These are phyloP conservation scores for Hassar affinis DNA, from an alignment of 2,113 vertebrate species.

Conservation along the genomic window DNA sequence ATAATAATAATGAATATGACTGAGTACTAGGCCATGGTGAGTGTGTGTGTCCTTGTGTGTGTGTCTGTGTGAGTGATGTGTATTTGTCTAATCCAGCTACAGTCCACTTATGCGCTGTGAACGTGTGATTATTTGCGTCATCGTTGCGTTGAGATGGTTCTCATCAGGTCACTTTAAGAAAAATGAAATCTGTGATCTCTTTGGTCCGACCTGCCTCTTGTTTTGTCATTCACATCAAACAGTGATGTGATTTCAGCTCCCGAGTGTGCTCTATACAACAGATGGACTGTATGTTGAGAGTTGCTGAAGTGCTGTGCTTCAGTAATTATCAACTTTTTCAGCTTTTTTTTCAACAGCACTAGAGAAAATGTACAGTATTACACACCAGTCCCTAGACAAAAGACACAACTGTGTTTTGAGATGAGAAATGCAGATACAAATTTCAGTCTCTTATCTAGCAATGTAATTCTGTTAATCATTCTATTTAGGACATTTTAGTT, in stretches of 20 bases:
- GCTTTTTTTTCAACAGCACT: constrained; percentile 4
- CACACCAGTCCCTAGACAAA: neutral
- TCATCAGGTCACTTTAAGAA: constrained; percentile 11
- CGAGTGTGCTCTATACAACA: constrained; percentile 23
- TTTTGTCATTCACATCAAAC: constrained; percentile 23
- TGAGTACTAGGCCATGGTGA: constrained; percentile 48
- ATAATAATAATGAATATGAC: constrained; percentile 61
- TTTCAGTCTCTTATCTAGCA: neutral
- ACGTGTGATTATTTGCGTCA: neutral
- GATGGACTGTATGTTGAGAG: constrained; percentile 35
- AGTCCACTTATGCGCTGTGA: neutral
- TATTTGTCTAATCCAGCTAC: constrained; percentile 2
- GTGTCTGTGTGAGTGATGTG: constrained; percentile 30
- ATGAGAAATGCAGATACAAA: neutral
- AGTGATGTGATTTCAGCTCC: constrained; percentile 38
- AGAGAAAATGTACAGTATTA: neutral
- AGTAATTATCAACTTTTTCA: constrained; percentile 23
- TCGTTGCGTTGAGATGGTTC: constrained; percentile 15
- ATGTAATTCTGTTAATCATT: neutral
- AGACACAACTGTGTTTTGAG: neutral
- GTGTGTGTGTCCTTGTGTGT: constrained; percentile 47
- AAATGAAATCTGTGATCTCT: constrained; percentile 18
- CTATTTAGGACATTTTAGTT: neutral
- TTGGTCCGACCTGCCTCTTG: neutral
- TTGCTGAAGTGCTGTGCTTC: constrained; percentile 26